Conservation (phyloP, 2,888 invertebrate genomes). For the Drosophila antonietae region DNA sequence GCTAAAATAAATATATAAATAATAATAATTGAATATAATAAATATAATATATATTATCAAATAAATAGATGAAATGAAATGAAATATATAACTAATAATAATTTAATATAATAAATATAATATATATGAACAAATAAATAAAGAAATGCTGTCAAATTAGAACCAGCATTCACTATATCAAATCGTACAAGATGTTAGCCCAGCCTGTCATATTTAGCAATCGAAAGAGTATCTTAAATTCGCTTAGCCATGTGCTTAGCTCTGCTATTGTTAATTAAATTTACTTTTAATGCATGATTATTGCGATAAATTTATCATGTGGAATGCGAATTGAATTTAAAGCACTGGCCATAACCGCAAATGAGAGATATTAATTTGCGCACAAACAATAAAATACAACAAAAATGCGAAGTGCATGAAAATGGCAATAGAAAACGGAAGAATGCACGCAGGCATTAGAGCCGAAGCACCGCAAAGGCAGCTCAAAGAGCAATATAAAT, state of each 20-base stretch:
- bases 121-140: too few species aligned
- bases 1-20: too few species aligned
- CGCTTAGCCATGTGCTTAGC: neutral
- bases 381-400: slow-evolving; percentile 45
- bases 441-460: slow-evolving; percentile 5
- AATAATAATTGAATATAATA: too few species aligned
- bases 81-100: too few species aligned
- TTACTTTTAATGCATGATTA: slow-evolving; percentile 35
- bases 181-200: neutral
- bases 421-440: slow-evolving; percentile 2
- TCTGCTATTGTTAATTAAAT: slow-evolving; percentile 33
- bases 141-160: too few species aligned
- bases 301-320: slow-evolving; percentile 34
- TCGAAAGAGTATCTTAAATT: slow-evolving; percentile 22
- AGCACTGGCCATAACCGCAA: slow-evolving; percentile 58
- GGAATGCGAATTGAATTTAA: slow-evolving; percentile 54
- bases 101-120: too few species aligned
- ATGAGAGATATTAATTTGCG: slow-evolving; percentile 61
- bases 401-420: neutral
- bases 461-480: slow-evolving; percentile 20
- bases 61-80: too few species aligned
- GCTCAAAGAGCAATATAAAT: slow-evolving; percentile 3
- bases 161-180: neutral
- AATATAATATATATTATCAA: too few species aligned
- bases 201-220: neutral